Evolutionary conservation across 2,113 vertebrate genomes (phyloP).

Genomic region (Cololabis saira): DNA sequence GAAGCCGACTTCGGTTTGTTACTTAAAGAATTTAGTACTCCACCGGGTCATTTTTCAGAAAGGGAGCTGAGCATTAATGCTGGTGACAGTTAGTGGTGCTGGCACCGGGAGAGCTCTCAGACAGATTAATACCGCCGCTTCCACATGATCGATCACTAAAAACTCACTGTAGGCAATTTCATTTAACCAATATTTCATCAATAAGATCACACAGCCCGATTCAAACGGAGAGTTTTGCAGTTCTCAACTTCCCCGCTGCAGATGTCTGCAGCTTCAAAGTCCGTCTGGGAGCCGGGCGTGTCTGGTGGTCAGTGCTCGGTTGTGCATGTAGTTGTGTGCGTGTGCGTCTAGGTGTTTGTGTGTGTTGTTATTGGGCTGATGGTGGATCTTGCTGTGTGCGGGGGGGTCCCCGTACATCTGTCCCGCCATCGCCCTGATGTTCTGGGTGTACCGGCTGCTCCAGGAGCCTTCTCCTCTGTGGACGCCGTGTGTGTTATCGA

Average conservation of each 20-base stretch:
- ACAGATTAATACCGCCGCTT: no score
- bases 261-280: constrained; percentile 15
- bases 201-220: not conserved
- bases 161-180: not conserved
- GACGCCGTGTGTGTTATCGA: constrained; percentile 10
- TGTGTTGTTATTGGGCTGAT: not conserved
- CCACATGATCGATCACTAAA: constrained; percentile 6
- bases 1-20: constrained; percentile 19
- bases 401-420: constrained; percentile 70
- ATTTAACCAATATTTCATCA: not conserved
- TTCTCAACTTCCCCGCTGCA: no score
- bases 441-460: constrained; percentile 37
- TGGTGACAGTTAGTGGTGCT: constrained; percentile 11
- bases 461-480: not conserved
- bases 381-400: constrained; percentile 1
- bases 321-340: constrained; percentile 27
- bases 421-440: constrained; percentile 71
- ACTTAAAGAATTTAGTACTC: not conserved
- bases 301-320: constrained; percentile 37
- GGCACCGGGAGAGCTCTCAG: constrained; percentile 9
- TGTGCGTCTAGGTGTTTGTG: constrained; percentile 10
- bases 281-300: constrained; percentile 55
- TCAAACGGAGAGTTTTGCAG: not conserved
- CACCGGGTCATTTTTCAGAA: constrained; percentile 7
- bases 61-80: constrained; percentile 9